Evolutionary conservation across 2,797 vertebrate species (phyloP), one percentile per base, ranked within the genome.

Genomic region (Euphonia xanthogaster): DNA sequence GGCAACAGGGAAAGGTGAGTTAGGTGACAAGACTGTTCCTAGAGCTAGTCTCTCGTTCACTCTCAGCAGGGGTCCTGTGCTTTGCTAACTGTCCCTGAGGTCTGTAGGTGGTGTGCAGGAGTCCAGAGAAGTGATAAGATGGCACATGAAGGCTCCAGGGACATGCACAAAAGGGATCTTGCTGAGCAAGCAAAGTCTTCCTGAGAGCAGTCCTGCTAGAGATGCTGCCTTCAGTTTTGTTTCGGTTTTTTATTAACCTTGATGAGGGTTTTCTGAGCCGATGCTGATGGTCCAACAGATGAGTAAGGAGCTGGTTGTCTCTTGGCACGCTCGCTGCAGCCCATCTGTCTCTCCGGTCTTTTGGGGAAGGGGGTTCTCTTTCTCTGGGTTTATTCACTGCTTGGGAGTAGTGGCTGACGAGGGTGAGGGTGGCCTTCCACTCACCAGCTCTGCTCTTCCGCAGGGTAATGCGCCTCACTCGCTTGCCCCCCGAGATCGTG

Each of bases 391-490:
- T 61, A 31, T 71, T 91, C 5, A 9, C 61, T 65, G 48, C 89
- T 77, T 45, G 78, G 87, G 75, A 79, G 42, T 71, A 40, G 65
- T 19, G 2, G 16, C 81, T 4, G 3, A 19, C 8, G 0, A 0
- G 10, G 45, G 7, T 19, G n/a, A 16, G 3, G 8, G 30, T 72
- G 72, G 68, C 53, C 74, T 73, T 62, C 51, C 14, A 22, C 73
- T 85, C 67, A 96, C 67, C 87, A 72, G 39, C 37, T 57, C 48
- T 92, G 53, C 74, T 57, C 37, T 70, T 48, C 86, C 86, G 50
- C 96, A 98, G 99, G 97, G 99, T 99, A 79, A 99, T 98, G 86
- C 98, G 96, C 75, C 98, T 99, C 94, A 99, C 99, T 55, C 98
- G 98, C 87, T 98, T 99, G 88, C 99, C 99, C 1, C 84, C 98